Conservation (phyloP, 2,797 vertebrate species). For the Peromyscus eremicus region DNA sequence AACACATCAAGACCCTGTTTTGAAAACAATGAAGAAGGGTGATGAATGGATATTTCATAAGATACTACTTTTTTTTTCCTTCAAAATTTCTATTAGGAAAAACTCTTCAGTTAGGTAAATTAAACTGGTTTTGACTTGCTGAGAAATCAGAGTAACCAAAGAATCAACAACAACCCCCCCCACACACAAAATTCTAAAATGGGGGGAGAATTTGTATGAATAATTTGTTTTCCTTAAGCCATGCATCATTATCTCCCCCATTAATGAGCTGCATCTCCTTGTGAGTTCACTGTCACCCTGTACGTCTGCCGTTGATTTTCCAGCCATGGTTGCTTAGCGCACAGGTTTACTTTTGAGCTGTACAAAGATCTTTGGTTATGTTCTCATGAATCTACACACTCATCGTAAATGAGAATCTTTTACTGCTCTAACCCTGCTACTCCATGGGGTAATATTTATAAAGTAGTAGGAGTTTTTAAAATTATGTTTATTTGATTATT, state of each 20-base stretch:
- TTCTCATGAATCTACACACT: constrained; percentile 1
- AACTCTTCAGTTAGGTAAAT: neutral
- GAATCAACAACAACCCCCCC: neutral
- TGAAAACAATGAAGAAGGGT: neutral
- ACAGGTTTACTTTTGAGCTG: constrained; percentile 29
- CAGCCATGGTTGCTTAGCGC: neutral
- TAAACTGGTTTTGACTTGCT: neutral
- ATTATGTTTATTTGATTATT: neutral
- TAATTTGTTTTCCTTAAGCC: neutral
- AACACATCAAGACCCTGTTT: neutral
- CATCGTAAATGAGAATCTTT: constrained; percentile 7
- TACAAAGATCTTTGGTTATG: constrained; percentile 11
- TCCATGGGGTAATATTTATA: constrained; percentile 6
- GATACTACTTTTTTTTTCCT: neutral
- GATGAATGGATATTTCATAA: constrained; percentile 15
- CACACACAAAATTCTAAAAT: neutral
- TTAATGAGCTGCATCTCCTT: neutral
- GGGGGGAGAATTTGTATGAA: neutral
- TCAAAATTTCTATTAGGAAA: neutral
- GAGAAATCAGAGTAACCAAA: neutral
- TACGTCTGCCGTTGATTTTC: constrained; percentile 12
- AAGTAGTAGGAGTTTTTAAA: neutral
- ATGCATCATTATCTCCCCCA: neutral
- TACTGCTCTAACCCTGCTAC: neutral
- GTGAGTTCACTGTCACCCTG: neutral